Evolutionary conservation across 2,113 vertebrate species (phyloP), one percentile per base, ranked within the genome.

Genomic region (Rhinoderma darwinii): DNA sequence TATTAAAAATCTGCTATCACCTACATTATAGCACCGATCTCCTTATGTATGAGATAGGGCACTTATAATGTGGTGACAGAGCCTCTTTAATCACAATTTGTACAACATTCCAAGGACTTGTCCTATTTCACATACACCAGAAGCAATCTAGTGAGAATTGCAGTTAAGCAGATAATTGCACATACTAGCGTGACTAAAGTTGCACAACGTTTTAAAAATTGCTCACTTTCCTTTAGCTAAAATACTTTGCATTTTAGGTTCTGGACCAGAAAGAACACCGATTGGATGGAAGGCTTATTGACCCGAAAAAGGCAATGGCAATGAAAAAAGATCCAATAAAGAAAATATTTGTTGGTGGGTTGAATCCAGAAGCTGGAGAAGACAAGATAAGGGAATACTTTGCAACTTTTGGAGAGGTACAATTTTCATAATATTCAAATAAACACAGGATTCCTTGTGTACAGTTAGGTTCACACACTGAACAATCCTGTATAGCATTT

Each of bases 261-360:
- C 93, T 98, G 83, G 97, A 97, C 88, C 98, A 99, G 91, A 99
- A 99, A 90, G 97, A 99, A 89, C 98, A 99, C 91, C 95, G 96
- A 88, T 92, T 99, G 90, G 98, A 99, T 91, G 98, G 98, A 56
- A 90, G 98, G 90, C 96, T 98, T 89, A 99, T 99, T 89, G 98
- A 99, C 90, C 98, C 98, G 43, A 99, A 99, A 92, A 98, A 97
- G 88, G 98, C 98, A 37, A 99, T 98, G 98, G 98, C 98, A 4
- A 99, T 99, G 97, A 99, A 98, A 90, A 99, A 99, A 82, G 98
- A 99, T 73, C 98, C 98, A 3, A 96, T 98, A 81, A 99, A 99
- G 94, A 99, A 99, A 92, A 98, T 99, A 90, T 99, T 99, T 93
- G 98, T 99, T 35, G 98, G 98, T 8, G 98, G 98, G 78, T 93